Evolutionary conservation across 2,888 invertebrate genomes (phyloP), one percentile per base, ranked within the genome.

Genomic region (Nyleta sp.): DNA sequence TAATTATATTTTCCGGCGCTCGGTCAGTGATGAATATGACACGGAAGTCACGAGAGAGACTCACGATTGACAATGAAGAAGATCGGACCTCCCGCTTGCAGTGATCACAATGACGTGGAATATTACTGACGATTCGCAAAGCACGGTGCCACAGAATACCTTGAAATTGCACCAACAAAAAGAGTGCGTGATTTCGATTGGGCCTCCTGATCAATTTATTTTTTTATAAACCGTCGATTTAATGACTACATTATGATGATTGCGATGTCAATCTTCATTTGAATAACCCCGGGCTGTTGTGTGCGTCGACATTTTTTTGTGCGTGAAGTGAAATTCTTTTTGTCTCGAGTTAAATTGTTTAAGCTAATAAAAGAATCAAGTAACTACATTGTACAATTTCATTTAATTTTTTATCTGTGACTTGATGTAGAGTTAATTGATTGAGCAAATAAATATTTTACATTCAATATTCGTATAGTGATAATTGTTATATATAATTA

Each of bases 241-340:
- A 86, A 87, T 85, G 85, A 85, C 82, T 84, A 80, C 84, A 84
- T 87, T 85, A 85, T 85, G 85, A 87, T 83, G 87, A 87, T 85
- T 87, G 84, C 83, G 72, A 84, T 86, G 87, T 87, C 86, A 86
- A 86, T 87, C 86, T 86, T 86, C 84, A 87, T 87, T 87, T 87
- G 83, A 78, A 81, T 79, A 82, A 83, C 81, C 81, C 31, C 44
- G 28, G 38, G 65, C 44, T 24, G 11, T 85, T 28, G 50, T 31
- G 24, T 2, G 46, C 40, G 1, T 4, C 31, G 20, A 20, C 17
- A n/a, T n/a, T n/a, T 33, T 67, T 55, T 55, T 38, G 24, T n/a
- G n/a, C 4, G 31, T 18, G 20, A 48, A 60, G 46, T 31, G 7
- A 28, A 48, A 18, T 42, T 24, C 13, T 20, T 52, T 28, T 53